A percentile compares a stretch with the other conserved stretches of the same genome.
These are phyloP conservation scores for Anolis sagrei DNA, from an alignment of 2,113 vertebrate species.

Conservation along the genomic window DNA sequence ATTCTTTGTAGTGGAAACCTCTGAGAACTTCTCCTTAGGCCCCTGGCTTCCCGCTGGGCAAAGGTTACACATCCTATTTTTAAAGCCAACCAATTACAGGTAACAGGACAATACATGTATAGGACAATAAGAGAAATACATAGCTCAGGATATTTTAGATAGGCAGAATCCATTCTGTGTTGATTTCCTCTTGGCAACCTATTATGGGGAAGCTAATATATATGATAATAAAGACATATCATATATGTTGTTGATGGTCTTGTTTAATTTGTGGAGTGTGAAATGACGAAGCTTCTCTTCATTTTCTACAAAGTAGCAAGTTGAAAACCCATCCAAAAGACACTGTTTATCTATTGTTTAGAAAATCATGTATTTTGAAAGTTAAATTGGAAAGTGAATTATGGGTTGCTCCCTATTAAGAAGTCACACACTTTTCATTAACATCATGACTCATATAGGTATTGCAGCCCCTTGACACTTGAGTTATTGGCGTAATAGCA, in stretches of 20 bases:
- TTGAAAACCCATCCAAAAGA: not conserved
- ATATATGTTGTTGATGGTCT: not conserved
- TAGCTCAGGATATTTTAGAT: not conserved
- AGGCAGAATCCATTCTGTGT: not conserved
- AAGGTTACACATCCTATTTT: too few relatives aligned
- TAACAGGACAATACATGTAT: too few relatives aligned
- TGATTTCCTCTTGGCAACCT: not conserved
- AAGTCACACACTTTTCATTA: slow-evolving; percentile 52
- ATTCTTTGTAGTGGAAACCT: too few relatives aligned
- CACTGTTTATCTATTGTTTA: not conserved
- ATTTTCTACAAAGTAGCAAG: not conserved
- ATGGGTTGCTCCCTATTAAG: not conserved
- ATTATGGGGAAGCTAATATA: too few relatives aligned
- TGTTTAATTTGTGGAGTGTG: too few relatives aligned
- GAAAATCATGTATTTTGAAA: not conserved
- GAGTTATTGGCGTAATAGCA: slow-evolving; percentile 59
- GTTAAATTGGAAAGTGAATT: slow-evolving; percentile 1
- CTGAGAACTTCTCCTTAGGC: too few relatives aligned
- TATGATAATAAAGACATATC: too few relatives aligned
- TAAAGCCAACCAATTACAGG: too few relatives aligned
- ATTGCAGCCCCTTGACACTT: slow-evolving; percentile 39
- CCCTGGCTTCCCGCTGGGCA: too few relatives aligned
- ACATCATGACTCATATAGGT: slow-evolving; percentile 57
- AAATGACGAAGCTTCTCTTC: not conserved
- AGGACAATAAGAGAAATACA: not conserved